Percentiles rank a stretch among this genome's conserved stretches.
Evolutionary conservation across 2,113 vertebrate species (phyloP).

Genomic region (Poecile atricapillus): DNA sequence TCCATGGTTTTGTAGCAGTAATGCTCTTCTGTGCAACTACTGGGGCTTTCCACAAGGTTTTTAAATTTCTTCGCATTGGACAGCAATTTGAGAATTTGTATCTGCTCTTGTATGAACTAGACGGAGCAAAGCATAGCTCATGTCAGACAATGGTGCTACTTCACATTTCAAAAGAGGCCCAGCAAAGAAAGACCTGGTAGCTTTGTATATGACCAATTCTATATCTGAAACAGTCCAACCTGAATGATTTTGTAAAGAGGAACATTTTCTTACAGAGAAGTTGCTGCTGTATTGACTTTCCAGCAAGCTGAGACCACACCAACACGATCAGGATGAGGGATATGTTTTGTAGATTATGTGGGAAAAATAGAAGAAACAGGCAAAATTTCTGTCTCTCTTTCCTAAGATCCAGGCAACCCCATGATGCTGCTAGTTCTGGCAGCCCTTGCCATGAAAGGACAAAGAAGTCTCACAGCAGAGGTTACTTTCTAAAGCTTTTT

Average conservation of each 20-base stretch:
- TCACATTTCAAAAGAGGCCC: background rate
- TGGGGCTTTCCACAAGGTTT: background rate
- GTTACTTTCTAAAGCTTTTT: background rate
- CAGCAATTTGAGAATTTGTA: background rate
- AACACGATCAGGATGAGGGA: background rate
- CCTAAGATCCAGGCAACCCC: background rate
- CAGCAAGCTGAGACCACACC: background rate
- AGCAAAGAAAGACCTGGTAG: background rate
- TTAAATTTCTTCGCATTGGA: background rate
- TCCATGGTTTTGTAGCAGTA: background rate
- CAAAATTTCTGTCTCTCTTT: background rate
- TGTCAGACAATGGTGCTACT: background rate
- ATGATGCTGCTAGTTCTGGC: background rate
- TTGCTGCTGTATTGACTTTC: background rate
- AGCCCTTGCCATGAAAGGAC: background rate
- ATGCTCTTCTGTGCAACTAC: background rate
- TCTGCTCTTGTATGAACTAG: background rate
- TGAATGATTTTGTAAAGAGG: background rate
- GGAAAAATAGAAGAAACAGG: background rate
- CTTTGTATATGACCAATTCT: background rate
- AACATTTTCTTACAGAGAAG: background rate
- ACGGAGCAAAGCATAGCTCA: background rate
- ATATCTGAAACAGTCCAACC: rapidly evolving
- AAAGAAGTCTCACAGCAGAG: background rate
- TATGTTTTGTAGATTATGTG: background rate